A percentile compares a stretch with the other conserved stretches of the same genome.
Conservation (phyloP, 2,113 vertebrate genomes). For the Heterochromis multidens region DNA sequence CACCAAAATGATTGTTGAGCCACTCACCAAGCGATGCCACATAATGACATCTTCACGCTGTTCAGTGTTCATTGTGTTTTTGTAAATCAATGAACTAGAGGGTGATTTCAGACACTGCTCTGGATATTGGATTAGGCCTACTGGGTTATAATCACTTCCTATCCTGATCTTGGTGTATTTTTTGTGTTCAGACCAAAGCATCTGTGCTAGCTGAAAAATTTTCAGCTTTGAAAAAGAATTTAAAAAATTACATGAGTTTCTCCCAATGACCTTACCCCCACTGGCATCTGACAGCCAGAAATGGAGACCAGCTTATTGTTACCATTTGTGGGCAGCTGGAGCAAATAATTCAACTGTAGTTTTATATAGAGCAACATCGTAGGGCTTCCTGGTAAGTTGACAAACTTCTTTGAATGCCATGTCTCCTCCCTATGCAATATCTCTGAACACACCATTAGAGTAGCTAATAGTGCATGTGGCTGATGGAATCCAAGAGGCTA, state of each 20-base stretch:
- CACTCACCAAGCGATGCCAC: neutral
- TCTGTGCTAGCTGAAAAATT: fast-evolving
- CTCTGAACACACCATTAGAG: neutral
- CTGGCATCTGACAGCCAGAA: neutral
- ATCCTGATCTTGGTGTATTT: neutral
- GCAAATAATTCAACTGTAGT: neutral
- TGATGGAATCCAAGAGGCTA: neutral
- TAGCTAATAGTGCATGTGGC: neutral
- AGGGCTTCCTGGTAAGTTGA: neutral
- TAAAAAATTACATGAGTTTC: neutral
- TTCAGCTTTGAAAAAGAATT: neutral
- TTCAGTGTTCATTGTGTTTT: neutral
- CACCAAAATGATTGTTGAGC: neutral
- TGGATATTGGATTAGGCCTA: neutral
- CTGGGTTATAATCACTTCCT: neutral
- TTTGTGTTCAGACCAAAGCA: neutral
- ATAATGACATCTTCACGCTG: fast-evolving
- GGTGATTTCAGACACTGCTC: neutral
- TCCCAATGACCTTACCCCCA: neutral
- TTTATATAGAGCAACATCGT: neutral
- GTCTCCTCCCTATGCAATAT: neutral
- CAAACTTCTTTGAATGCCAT: neutral
- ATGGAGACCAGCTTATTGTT: neutral
- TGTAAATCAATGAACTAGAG: neutral
- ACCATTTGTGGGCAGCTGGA: neutral